Conservation (phyloP, 2,797 vertebrate genomes). For the Danio jaintianensis region DNA sequence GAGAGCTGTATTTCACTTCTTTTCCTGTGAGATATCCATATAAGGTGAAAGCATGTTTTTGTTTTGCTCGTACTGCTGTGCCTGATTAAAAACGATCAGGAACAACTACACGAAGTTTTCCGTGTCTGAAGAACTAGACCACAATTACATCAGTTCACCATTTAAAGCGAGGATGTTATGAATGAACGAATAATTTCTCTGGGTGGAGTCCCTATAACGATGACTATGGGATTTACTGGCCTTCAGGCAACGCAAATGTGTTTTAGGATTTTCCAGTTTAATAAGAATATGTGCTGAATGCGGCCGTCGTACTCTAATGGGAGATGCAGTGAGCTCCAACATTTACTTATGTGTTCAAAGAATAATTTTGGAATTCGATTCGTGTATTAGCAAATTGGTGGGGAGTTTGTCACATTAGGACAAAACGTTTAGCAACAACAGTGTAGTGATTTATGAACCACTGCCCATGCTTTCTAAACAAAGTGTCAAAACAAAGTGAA, state of each 20-base stretch:
- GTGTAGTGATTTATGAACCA: too few species aligned
- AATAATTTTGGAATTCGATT: too few species aligned
- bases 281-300: not conserved
- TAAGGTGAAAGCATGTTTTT: constrained; percentile 52
- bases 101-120: not conserved
- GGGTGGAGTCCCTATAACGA: constrained; percentile 12
- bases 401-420: too few species aligned
- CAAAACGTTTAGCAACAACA: too few species aligned
- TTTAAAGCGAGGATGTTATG: not conserved
- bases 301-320: not conserved
- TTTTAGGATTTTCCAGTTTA: not conserved
- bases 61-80: not conserved
- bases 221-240: not conserved
- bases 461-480: too few species aligned
- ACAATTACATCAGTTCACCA: not conserved
- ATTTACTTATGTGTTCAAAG: too few species aligned
- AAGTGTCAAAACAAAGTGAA: too few species aligned
- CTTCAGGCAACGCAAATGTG: not conserved
- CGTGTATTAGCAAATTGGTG: too few species aligned
- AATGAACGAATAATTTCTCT: not conserved
- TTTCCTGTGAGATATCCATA: constrained; percentile 51
- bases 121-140: not conserved
- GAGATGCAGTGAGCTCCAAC: not conserved
- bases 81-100: not conserved
- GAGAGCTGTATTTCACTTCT: constrained; percentile 3